Evolutionary conservation across 2,888 invertebrate genomes (phyloP), one percentile per base, ranked within the genome.

Genomic region (Desoria tigrina): DNA sequence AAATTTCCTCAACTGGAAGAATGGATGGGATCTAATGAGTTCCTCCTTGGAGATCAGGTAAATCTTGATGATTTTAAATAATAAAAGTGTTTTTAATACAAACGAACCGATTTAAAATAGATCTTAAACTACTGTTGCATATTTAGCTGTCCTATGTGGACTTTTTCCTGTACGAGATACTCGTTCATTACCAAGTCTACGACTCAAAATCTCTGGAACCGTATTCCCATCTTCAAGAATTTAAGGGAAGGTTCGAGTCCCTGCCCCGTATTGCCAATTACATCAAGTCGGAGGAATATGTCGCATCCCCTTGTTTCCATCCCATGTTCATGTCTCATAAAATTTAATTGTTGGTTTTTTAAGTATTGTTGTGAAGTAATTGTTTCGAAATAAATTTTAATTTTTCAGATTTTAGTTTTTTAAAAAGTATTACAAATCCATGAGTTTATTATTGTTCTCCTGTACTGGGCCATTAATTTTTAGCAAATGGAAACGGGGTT

Each of bases 131-230:
- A n/a, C n/a, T n/a, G n/a, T n/a, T n/a, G n/a, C n/a, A n/a, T 39
- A 21, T 3, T 23, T 57, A 71, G 71, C 42, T 79, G 39, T 78
- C 80, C 0, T 79, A 79, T 50, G 78, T 78, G 21, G 82, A 82
- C 68, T 82, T 82, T 71, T 75, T 78, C 9, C 74, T 81, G 65
- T 82, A 81, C 66, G 82, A 82, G 65, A 73, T 80, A 39, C 71
- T 82, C 28, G 79, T 80, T 65, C 79, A 80, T 62, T 79, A 78
- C 54, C 73, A 73, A n/a, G 42, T 77, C 1, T 78, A 82, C 69
- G 71, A 77, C 21, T 72, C 79, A 1, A 78, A 75, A 7, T 77
- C 76, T 49, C 67, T 82, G 21, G 77, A 80, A 14, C 64, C 77
- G 1, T 79, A 73, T 65, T 74, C 78, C 0, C 80, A 79, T 60